Conservation (phyloP, 2,113 vertebrate genomes). For the Baryphthengus martii region DNA sequence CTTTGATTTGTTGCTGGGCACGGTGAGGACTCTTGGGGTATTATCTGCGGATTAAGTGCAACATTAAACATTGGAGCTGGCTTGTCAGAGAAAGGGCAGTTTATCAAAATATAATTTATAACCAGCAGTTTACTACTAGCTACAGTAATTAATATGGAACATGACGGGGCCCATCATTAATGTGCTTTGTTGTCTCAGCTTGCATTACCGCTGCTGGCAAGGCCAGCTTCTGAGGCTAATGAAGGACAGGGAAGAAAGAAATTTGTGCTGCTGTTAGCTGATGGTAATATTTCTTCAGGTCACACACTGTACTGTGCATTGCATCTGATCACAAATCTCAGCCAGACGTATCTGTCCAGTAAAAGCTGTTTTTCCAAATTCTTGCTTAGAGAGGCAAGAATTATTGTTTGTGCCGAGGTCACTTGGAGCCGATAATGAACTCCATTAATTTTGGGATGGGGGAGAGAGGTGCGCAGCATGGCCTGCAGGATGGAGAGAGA, state of each 20-base stretch:
- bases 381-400: conserved; percentile 26
- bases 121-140: conserved; percentile 37
- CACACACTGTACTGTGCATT: background rate
- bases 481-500: background rate
- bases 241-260: conserved; percentile 51
- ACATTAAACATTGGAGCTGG: conserved; percentile 29
- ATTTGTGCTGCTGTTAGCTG: conserved; percentile 22
- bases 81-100: conserved; percentile 51
- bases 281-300: conserved; percentile 37
- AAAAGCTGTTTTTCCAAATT: conserved; percentile 2
- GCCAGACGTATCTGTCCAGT: background rate
- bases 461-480: background rate
- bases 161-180: conserved; percentile 44
- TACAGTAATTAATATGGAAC: conserved; percentile 53
- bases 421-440: background rate
- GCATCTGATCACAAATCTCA: conserved; percentile 47
- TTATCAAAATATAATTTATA: conserved; percentile 63
- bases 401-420: background rate
- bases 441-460: background rate
- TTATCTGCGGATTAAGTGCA: conserved; percentile 57
- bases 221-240: conserved; percentile 47
- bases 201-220: conserved; percentile 51
- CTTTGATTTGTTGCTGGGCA: conserved; percentile 39
- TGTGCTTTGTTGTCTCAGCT: conserved; percentile 44
- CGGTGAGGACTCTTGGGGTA: background rate